phyloP scores from a whole-genome alignment of 64 coral and sea anemone genomes.

The Exaiptasia diaphana region DNA sequence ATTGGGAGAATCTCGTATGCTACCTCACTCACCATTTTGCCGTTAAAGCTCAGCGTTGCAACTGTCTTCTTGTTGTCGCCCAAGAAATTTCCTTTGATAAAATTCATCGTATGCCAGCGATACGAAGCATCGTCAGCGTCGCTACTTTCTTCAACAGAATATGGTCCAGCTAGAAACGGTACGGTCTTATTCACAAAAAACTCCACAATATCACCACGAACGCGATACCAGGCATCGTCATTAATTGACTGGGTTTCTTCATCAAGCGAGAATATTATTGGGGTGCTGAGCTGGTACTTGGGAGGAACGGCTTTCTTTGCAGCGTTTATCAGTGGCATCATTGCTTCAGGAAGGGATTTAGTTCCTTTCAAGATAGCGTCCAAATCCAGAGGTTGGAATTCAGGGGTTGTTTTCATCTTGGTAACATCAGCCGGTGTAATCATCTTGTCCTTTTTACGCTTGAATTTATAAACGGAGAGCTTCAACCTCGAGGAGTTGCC shows the following conservation, averaged over 20 bases:
- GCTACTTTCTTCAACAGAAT: not conserved
- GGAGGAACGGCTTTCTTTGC: not conserved
- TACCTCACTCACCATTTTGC: not conserved
- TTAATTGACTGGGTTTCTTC: not conserved
- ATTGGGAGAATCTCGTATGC: not conserved
- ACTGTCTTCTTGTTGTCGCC: not conserved
- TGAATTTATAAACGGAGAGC: not conserved
- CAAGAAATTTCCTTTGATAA: not conserved
- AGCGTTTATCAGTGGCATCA: not conserved
- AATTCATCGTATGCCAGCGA: not conserved
- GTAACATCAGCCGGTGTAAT: not conserved
- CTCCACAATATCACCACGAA: not conserved
- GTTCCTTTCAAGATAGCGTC: not conserved
- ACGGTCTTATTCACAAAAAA: not conserved
- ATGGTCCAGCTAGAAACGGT: not conserved
- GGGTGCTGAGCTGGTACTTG: not conserved
- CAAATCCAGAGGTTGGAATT: not conserved
- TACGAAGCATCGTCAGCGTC: not conserved
- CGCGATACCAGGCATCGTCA: not conserved
- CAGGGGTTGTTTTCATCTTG: not conserved
- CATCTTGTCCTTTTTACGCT: not conserved
- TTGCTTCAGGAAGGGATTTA: not conserved
- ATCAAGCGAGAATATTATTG: not conserved
- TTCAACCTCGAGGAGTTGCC: not conserved
- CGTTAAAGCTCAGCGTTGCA: not conserved